Percentiles rank a stretch among this genome's conserved stretches.
Evolutionary conservation across 2,888 invertebrate species (phyloP).

Genomic region (Blera fallax): DNA sequence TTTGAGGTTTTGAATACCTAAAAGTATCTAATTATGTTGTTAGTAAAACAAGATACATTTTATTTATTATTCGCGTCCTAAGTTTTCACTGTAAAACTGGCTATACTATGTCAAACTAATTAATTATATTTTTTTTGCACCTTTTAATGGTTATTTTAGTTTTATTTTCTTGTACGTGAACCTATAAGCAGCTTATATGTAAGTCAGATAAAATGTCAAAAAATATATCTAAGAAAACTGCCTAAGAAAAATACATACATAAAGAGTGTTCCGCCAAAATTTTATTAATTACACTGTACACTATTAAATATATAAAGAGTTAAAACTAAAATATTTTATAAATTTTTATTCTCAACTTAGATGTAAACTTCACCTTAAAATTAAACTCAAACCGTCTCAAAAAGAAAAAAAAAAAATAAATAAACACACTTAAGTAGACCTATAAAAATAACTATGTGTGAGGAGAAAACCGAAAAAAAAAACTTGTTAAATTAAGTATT

Average conservation of each 20-base stretch:
- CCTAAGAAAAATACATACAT: slow-evolving; percentile 23
- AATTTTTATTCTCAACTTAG: slow-evolving; percentile 32
- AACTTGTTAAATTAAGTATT: slow-evolving; percentile 16
- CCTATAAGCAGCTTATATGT: slow-evolving; percentile 21
- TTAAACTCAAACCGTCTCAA: slow-evolving; percentile 55
- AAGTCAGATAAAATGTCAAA: neutral
- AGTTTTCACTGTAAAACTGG: neutral
- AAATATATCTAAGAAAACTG: slow-evolving; percentile 58
- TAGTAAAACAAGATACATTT: no score
- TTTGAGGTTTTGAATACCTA: no score
- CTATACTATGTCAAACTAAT: neutral
- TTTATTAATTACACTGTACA: slow-evolving; percentile 41
- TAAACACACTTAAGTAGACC: slow-evolving; percentile 34
- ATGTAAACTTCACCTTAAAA: slow-evolving; percentile 20
- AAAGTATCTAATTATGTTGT: no score
- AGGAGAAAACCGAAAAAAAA: neutral
- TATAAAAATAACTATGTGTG: neutral
- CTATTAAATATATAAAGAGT: slow-evolving; percentile 14
- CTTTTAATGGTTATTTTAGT: neutral
- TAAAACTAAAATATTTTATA: neutral
- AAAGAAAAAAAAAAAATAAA: slow-evolving; percentile 1
- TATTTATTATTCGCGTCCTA: no score
- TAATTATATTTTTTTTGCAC: slow-evolving; percentile 12
- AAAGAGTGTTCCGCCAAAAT: slow-evolving; percentile 43
- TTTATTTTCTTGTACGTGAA: neutral